Evolutionary conservation across 1,140 invertebrate genomes (phyloP), one percentile per base, ranked within the genome.

Genomic region (Lasioglossum baleicum): DNA sequence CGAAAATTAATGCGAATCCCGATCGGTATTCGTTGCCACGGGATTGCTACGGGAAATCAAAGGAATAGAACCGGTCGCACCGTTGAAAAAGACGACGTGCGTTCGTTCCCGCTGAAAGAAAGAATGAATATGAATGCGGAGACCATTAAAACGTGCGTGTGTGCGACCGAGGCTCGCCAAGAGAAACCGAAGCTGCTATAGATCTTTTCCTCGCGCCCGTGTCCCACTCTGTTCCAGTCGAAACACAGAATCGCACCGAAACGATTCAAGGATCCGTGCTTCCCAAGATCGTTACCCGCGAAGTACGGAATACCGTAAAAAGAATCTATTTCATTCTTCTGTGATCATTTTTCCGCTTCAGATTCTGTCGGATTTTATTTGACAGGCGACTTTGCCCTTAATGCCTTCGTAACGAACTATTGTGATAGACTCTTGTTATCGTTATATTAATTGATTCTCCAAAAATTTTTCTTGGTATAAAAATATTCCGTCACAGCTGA

Each of bases 131-230:
- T 75, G 64, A 81, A 85, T 76, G 66, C 60, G 26, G n/a, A 44
- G 7, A 53, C 63, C 82, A 73, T 81, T 83, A 81, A 83, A 83
- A 81, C 75, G 53, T 71, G 63, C 68, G 66, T 75, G 44, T 51
- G 44, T 44, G 7, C 15, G 51, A 51, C 26, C 63, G 64, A 17
- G 5, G 26, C 20, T 13, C 31, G 7, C n/a, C 8, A 67, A 56
- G 42, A 40, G 58, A 13, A 67, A 22, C 44, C 7, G 69, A 53
- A 63, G 53, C 66, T 44, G 56, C 76, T 11, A 20, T 31, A 48
- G 13, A 69, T 56, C 22, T 26, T 60, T 40, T 60, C 22, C 35
- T 17, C n/a, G 61, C n/a, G n/a, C 53, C 5, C 35, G 31, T n/a
- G 44, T 48, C 7, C 42, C 42, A 44, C 22, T 53, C 66, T 61